Conservation (phyloP, 2,797 vertebrate genomes). For the Silurus aristotelis region DNA sequence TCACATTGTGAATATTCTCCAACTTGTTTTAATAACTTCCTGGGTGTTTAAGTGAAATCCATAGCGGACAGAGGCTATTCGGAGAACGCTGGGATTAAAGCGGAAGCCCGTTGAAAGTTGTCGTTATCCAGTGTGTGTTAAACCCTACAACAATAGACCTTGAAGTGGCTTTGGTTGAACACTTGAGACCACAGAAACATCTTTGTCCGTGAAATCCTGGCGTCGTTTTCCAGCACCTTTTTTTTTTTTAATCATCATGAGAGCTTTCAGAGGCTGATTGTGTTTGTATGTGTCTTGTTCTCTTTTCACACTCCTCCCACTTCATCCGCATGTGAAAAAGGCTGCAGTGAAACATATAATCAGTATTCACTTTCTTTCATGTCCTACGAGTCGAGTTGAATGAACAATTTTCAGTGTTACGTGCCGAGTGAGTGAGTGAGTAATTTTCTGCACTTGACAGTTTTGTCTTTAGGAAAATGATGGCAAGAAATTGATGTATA, state of each 20-base stretch:
- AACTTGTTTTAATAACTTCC: background rate
- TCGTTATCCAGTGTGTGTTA: background rate
- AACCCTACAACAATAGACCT: background rate
- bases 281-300: constrained; percentile 8
- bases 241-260: background rate
- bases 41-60: background rate
- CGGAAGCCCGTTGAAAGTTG: background rate
- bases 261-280: constrained; percentile 1
- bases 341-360: constrained; percentile 33
- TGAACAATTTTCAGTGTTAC: constrained; percentile 42
- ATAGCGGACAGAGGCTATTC: background rate
- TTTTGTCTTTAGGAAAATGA: constrained; percentile 36
- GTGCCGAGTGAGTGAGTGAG: constrained; percentile 31
- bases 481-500: constrained; percentile 25
- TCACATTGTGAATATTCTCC: background rate
- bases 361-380: constrained; percentile 40
- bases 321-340: constrained; percentile 29
- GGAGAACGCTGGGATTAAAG: background rate
- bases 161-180: background rate
- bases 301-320: constrained; percentile 11
- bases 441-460: constrained; percentile 22
- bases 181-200: background rate
- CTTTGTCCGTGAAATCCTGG: constrained; percentile 7
- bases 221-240: background rate
- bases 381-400: constrained; percentile 17